Conservation (phyloP, 1,140 invertebrate species). For the Drosophila elegans region DNA sequence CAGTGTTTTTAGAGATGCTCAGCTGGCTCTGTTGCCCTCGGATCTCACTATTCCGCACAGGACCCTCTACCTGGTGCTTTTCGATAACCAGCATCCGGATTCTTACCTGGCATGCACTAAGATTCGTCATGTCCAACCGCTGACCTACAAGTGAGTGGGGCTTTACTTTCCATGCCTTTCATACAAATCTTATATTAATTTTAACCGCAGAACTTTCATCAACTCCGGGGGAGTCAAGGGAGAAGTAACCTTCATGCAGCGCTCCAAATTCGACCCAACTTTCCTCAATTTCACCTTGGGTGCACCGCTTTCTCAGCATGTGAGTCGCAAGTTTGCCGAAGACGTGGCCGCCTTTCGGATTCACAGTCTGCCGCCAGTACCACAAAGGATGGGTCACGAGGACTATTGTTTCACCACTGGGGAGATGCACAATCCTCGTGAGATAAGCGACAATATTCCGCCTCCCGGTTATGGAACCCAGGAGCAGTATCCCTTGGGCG, state of each 20-base stretch:
- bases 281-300: constrained; percentile 91
- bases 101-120: constrained; percentile 94
- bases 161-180: too few species aligned
- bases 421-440: constrained; percentile 89
- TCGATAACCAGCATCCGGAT: constrained; percentile 91
- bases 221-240: constrained; percentile 93
- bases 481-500: constrained; percentile 94
- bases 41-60: constrained; percentile 90
- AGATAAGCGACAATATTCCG: constrained; percentile 86
- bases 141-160: constrained; percentile 89
- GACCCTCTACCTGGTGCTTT: constrained; percentile 93
- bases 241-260: constrained; percentile 91
- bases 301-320: constrained; percentile 53
- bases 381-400: constrained; percentile 85
- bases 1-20: constrained; percentile 88
- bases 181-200: neutral
- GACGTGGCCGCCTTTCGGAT: constrained; percentile 87
- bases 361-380: constrained; percentile 89
- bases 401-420: constrained; percentile 89
- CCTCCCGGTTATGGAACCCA: constrained; percentile 91
- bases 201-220: constrained; percentile 88
- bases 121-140: constrained; percentile 88
- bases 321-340: constrained; percentile 84
- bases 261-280: constrained; percentile 93
- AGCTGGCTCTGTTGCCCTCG: constrained; percentile 88